A percentile compares a stretch with the other conserved stretches of the same genome.
Conservation (phyloP, 2,888 invertebrate species). For the Platycheirus rosarum region DNA sequence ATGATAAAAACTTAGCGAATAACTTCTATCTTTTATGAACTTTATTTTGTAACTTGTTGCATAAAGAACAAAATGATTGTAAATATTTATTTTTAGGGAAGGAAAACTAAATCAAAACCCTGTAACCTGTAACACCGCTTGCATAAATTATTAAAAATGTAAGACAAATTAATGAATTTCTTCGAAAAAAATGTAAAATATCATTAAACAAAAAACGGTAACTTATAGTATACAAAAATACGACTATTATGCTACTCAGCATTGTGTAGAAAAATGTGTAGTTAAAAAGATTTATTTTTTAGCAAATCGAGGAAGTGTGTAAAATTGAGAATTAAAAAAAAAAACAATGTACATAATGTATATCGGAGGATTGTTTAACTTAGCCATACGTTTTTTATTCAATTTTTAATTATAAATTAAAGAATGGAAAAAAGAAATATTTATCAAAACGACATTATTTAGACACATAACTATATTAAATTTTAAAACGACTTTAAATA, state of each 20-base stretch:
- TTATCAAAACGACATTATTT: slow-evolving; percentile 53
- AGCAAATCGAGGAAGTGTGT: slow-evolving; percentile 51
- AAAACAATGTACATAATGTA: slow-evolving; percentile 34
- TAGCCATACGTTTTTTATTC: slow-evolving; percentile 57
- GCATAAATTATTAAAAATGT: slow-evolving; percentile 21
- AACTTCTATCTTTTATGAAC: slow-evolving; percentile 31
- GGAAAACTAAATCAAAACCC: slow-evolving; percentile 10
- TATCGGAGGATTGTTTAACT: slow-evolving; percentile 46
- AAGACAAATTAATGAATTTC: slow-evolving; percentile 25
- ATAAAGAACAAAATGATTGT: slow-evolving; percentile 30
- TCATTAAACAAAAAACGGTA: slow-evolving; percentile 15
- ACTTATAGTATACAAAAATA: slow-evolving; percentile 36
- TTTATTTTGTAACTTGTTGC: slow-evolving; percentile 27
- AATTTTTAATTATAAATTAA: slow-evolving; percentile 46
- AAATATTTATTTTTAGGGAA: slow-evolving; percentile 41
- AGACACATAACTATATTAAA: slow-evolving; percentile 44
- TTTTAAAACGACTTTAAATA: slow-evolving; percentile 55
- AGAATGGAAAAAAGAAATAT: slow-evolving; percentile 26
- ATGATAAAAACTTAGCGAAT: slow-evolving; percentile 5
- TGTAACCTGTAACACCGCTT: slow-evolving; percentile 40
- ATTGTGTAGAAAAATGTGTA: slow-evolving; percentile 29
- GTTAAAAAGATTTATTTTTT: slow-evolving; percentile 17
- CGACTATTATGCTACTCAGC: slow-evolving; percentile 25
- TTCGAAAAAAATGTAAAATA: slow-evolving; percentile 35
- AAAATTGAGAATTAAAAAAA: slow-evolving; percentile 2